A percentile compares a stretch with the other conserved stretches of the same genome.
These are phyloP conservation scores for Pristionchus fissidentatus DNA, from an alignment of 2,888 invertebrate species.

Conservation along the genomic window DNA sequence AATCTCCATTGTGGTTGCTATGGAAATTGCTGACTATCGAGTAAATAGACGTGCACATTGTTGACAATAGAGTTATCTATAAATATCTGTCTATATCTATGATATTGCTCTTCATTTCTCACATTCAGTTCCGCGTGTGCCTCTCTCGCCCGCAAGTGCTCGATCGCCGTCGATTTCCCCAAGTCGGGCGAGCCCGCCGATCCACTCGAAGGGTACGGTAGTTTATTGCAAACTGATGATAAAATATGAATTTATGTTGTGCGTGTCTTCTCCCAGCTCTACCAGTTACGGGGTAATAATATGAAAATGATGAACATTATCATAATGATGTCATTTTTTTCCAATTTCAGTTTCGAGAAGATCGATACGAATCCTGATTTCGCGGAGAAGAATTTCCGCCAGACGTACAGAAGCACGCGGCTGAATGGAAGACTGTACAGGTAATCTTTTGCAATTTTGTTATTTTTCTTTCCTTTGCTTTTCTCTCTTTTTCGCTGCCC, in stretches of 20 bases:
- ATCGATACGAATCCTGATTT: constrained; percentile 52
- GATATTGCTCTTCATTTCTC: not conserved
- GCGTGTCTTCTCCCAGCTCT: constrained; percentile 62
- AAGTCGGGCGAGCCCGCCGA: constrained; percentile 75
- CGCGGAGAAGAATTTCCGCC: constrained; percentile 56
- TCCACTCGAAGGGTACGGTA: constrained; percentile 55
- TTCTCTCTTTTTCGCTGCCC: no score
- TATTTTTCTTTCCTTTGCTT: no score
- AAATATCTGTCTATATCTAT: not conserved
- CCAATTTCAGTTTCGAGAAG: not conserved
- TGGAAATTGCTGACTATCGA: not conserved
- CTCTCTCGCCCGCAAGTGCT: constrained; percentile 67
- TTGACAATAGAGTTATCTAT: not conserved
- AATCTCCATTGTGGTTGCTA: not conserved
- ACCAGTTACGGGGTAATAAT: constrained; percentile 49
- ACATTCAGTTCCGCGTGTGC: constrained; percentile 43
- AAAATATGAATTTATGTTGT: constrained; percentile 20
- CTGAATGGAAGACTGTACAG: constrained; percentile 74
- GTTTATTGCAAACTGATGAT: not conserved
- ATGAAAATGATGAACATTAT: not conserved
- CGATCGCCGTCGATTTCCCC: constrained; percentile 75
- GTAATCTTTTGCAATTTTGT: constrained; percentile 37
- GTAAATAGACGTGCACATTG: not conserved
- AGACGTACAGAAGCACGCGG: constrained; percentile 69
- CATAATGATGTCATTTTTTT: not conserved